phyloP scores from a whole-genome alignment of 2,797 vertebrate genomes.

The Chaetodon trifasciatus region DNA sequence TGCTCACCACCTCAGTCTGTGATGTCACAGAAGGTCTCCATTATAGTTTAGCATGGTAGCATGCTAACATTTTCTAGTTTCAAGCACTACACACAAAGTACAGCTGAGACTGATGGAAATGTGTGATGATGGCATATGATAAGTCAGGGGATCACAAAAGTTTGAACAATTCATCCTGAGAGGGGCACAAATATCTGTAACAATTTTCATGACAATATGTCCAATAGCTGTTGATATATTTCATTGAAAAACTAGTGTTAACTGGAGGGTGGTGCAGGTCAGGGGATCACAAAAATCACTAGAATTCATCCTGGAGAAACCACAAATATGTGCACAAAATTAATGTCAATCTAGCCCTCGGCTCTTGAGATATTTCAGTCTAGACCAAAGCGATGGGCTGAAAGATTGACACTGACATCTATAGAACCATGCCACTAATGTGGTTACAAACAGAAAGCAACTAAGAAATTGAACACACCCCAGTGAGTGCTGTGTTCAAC shows the following conservation, averaged over 20 bases:
- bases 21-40: too few species aligned
- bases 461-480: not conserved
- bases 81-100: not conserved
- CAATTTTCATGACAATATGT: not conserved
- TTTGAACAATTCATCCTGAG: too few species aligned
- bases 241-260: not conserved
- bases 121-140: not conserved
- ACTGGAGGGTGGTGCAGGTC: not conserved
- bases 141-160: not conserved
- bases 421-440: not conserved
- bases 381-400: not conserved
- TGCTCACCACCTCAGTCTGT: too few species aligned
- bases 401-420: not conserved
- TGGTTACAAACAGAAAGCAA: not conserved
- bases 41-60: not conserved
- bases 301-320: not conserved
- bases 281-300: not conserved
- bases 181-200: not conserved
- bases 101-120: not conserved
- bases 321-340: not conserved
- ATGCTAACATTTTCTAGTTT: not conserved
- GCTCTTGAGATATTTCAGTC: not conserved
- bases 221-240: too few species aligned
- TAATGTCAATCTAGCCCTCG: not conserved
- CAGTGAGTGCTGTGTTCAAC: not conserved